Evolutionary conservation across 53 echinoderm and acorn worm species (phyloP), one percentile per base, ranked within the genome.

Genomic region (Temnopleurus reevesii): DNA sequence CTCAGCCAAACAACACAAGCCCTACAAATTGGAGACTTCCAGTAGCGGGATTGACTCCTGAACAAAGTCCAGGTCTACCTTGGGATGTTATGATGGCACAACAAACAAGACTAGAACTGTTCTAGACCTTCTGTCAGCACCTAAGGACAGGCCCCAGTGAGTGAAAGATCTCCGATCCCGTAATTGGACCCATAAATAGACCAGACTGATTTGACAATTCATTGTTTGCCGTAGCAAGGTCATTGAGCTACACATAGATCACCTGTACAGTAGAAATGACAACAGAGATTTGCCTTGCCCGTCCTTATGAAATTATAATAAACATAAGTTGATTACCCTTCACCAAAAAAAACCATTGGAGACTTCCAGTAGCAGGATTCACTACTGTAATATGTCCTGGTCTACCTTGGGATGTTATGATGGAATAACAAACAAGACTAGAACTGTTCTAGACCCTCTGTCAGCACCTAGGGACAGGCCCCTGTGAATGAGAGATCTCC

Each of bases 1-100:
- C n/a, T n/a, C n/a, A n/a, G n/a, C n/a, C n/a, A n/a, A n/a, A n/a
- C n/a, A n/a, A n/a, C n/a, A 56, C 18, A 17, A 56, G 25, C 24
- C 21, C 24, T n/a, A n/a, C n/a, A 38, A 63, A 71, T 71, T 71
- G 38, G 71, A 71, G 43, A 71, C 71, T 71, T 71, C 71, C 71
- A 71, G 49, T 15, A 49, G 15, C n/a, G 71, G 15, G 41, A 71
- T 41, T 41, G 41, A 41, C 36, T 8, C 10, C 41, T n/a, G n/a
- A n/a, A n/a, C n/a, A n/a, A n/a, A n/a, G n/a, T n/a, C n/a, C n/a
- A n/a, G n/a, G 65, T 65, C 33, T 36, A 19, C 65, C 65, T 65
- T 65, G 65, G 65, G 65, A 34, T 41, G 41, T 71, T 71, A 38
- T 7, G n/a, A 38, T 38, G 71, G 71, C 36, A 38, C 19, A 71